Evolutionary conservation across 2,888 invertebrate species (phyloP).

Genomic region (Thera britannica): DNA sequence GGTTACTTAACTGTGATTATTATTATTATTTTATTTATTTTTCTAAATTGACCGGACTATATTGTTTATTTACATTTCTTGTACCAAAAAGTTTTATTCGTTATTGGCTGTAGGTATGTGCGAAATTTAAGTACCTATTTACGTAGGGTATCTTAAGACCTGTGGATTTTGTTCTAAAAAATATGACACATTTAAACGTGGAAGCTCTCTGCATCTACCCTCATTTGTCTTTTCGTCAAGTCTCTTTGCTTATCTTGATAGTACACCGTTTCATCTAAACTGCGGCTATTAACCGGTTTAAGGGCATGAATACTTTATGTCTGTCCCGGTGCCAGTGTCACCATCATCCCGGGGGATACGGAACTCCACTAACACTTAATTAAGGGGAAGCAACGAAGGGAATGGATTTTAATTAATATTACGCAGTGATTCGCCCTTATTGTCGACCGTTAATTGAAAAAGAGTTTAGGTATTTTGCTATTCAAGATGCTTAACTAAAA

Average conservation of each 20-base stretch:
- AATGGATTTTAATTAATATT: conserved; percentile 79
- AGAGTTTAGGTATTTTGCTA: conserved; percentile 22
- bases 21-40: no score
- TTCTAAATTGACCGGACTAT: no score
- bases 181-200: background rate
- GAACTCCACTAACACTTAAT: conserved; percentile 79
- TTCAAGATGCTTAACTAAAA: background rate
- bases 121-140: no score
- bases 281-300: conserved; percentile 74
- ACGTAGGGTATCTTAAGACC: no score
- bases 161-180: no score
- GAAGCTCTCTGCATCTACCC: background rate
- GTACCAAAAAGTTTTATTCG: no score
- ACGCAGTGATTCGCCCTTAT: conserved; percentile 61
- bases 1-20: no score
- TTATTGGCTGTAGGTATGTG: no score
- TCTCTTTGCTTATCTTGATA: conserved; percentile 12
- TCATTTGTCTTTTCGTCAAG: background rate
- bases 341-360: conserved; percentile 64
- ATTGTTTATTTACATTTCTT: no score
- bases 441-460: conserved; percentile 61
- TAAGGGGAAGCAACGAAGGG: conserved; percentile 71
- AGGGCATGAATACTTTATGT: conserved; percentile 76
- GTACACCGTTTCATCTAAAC: conserved; percentile 57
- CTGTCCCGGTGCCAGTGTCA: conserved; percentile 69